Evolutionary conservation across 2,888 invertebrate genomes (phyloP).

Genomic region (Lacanobia wlatinum): DNA sequence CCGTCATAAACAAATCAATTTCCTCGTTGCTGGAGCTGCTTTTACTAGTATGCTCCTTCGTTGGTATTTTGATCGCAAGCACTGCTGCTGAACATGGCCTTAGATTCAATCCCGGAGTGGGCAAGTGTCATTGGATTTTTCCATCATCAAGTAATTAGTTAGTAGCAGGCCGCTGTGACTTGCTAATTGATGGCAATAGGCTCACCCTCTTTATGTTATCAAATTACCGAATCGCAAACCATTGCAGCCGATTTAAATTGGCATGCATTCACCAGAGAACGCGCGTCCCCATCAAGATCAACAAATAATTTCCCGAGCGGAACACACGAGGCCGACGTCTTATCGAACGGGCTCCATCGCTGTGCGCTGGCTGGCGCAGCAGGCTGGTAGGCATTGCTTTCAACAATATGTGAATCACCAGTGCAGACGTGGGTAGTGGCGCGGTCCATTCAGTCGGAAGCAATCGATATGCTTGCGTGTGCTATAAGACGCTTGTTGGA

Average conservation of each 20-base stretch:
- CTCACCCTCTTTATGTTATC: background rate
- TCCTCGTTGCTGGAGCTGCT: no score
- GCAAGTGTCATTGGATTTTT: no score
- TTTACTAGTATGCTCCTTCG: no score
- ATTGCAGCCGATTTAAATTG: background rate
- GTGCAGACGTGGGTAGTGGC: background rate
- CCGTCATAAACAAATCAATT: no score
- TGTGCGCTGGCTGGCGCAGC: background rate
- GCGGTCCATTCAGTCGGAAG: background rate
- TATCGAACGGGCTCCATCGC: slow-evolving; percentile 4
- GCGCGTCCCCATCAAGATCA: slow-evolving; percentile 32
- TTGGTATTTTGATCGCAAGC: no score
- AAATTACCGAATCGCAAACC: background rate
- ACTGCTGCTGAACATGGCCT: no score
- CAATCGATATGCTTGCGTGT: background rate
- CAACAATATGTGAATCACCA: slow-evolving; percentile 12
- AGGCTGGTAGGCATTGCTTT: no score
- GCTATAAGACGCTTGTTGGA: background rate
- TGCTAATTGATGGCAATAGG: background rate
- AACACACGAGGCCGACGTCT: background rate
- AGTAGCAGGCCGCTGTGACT: no score
- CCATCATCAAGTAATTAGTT: no score
- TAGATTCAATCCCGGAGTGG: no score
- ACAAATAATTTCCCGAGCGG: slow-evolving; percentile 30
- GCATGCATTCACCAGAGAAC: background rate